Base-by-base conservation (phyloP, 1,140 invertebrate species). In the Akabosia matsudoensis region DNA sequence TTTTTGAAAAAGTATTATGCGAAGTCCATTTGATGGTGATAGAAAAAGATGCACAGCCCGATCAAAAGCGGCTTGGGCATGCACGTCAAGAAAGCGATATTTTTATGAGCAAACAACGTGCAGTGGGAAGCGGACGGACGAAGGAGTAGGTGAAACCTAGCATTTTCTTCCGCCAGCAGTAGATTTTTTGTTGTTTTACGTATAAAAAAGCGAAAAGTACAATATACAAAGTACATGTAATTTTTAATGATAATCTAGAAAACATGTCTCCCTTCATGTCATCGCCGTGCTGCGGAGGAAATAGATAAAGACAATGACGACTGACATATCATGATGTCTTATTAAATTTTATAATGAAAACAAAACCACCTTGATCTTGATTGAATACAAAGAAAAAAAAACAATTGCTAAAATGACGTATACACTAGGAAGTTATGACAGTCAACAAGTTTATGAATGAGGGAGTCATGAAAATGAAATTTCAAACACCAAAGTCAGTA, bases 51-150 rank as follows among this genome's bases (percentile, higher is more conserved):
- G n/a, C n/a, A n/a, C n/a, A n/a, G n/a, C n/a, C n/a, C n/a, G n/a
- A n/a, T n/a, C n/a, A n/a, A n/a, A n/a, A n/a, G n/a, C n/a, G n/a
- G n/a, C n/a, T n/a, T n/a, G n/a, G n/a, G 37, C 37, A 10, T 45
- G 54, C 54, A 4, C 24, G 22, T 22, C 22, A 56, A 56, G 54
- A 56, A 56, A 56, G 54, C 28, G 61, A 67, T 67, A 30, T 61
- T 67, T 67, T 67, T 30, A 31, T 22, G 61, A 67, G n/a, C n/a
- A n/a, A n/a, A n/a, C n/a, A n/a, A n/a, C n/a, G n/a, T n/a, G n/a
- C n/a, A n/a, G n/a, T 67, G 61, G 61, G 61, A 67, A 67, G n/a
- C 22, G 61, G 61, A 67, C 61, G 61, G 61, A 67, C 61, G 61
- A n/a, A n/a, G n/a, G n/a, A n/a, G 26, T 22, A 67, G 30, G 61